Evolutionary conservation across 2,113 vertebrate species (phyloP).

Genomic region (Tachycineta bicolor): DNA sequence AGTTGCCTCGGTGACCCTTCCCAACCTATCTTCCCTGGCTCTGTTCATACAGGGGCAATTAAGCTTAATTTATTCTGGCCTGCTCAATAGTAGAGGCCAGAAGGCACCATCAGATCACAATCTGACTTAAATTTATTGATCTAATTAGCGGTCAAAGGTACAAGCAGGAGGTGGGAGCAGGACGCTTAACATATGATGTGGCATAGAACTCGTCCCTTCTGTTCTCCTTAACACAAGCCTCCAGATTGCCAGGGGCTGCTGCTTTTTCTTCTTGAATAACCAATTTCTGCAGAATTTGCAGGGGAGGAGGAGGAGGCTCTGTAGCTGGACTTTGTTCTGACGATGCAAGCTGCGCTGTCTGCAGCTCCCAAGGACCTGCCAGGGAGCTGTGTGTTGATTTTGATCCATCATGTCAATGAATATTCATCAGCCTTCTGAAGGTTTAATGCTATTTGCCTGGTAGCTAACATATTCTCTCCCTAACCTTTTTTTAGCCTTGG

Average conservation of each 20-base stretch:
- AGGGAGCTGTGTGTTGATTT: constrained; percentile 14
- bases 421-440: constrained; percentile 48
- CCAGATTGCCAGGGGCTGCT: not conserved
- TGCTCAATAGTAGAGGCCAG: not conserved
- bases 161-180: not conserved
- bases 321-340: not conserved
- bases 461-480: not conserved
- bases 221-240: not conserved
- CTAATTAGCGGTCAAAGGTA: constrained; percentile 42
- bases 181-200: not conserved
- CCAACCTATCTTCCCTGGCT: not conserved
- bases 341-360: not conserved
- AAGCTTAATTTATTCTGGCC: constrained; percentile 44
- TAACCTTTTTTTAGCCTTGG: constrained; percentile 20
- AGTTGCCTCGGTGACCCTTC: not conserved
- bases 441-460: constrained; percentile 9
- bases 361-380: not conserved
- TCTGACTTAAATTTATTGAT: constrained; percentile 42
- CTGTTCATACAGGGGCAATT: not conserved
- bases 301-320: not conserved
- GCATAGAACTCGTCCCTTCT: not conserved
- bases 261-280: not conserved
- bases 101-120: constrained; percentile 40
- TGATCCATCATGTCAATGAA: constrained; percentile 28
- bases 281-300: constrained; percentile 15